Conservation (phyloP, 1,140 invertebrate species). For the Adoxophyes honmai region DNA sequence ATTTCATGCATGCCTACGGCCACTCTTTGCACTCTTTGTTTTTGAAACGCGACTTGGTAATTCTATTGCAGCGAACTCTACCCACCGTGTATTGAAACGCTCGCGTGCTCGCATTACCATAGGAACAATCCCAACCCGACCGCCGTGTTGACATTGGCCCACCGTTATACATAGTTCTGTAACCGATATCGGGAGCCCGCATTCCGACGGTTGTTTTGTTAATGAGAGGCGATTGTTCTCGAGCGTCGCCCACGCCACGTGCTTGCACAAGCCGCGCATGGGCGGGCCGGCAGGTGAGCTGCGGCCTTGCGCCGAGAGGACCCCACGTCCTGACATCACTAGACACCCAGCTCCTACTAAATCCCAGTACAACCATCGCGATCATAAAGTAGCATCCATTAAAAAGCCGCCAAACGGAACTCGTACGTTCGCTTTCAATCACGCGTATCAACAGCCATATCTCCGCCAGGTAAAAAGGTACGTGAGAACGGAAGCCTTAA, state of each 20-base stretch:
- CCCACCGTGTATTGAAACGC: no score
- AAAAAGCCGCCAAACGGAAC: constrained; percentile 1
- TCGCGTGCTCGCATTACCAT: constrained; percentile 46
- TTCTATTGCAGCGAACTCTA: no score
- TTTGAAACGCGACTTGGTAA: no score
- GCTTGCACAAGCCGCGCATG: constrained; percentile 44
- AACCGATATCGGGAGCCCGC: constrained; percentile 60
- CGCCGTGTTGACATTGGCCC: constrained; percentile 67
- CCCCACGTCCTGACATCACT: neutral
- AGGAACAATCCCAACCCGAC: constrained; percentile 59
- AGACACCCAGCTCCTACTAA: neutral
- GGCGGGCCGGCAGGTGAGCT: constrained; percentile 42
- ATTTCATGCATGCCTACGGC: no score
- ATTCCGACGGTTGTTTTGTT: constrained; percentile 52
- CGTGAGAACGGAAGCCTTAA: constrained; percentile 23
- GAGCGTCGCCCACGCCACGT: constrained; percentile 51
- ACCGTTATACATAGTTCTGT: constrained; percentile 61
- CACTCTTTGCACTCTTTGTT: no score
- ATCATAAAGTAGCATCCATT: neutral
- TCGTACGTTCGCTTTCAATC: constrained; percentile 2
- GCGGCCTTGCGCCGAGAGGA: constrained; percentile 42
- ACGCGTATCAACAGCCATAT: constrained; percentile 11
- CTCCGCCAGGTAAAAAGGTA: constrained; percentile 13
- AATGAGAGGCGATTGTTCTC: constrained; percentile 61
- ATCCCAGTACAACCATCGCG: neutral